phyloP scores from a whole-genome alignment of 2,113 vertebrate species.

The Glareola pratincola region DNA sequence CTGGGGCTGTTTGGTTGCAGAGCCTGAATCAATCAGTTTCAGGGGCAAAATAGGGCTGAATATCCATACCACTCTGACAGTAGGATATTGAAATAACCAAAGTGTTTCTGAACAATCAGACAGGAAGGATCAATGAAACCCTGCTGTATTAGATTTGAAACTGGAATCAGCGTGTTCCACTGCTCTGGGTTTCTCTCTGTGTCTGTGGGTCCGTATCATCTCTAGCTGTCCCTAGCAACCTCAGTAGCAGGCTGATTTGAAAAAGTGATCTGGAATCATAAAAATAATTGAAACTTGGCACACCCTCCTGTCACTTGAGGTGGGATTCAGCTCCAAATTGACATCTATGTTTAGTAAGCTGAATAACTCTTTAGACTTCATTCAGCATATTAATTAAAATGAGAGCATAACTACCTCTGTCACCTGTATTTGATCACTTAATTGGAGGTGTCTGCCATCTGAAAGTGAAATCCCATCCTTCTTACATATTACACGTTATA shows the following conservation, averaged over 20 bases:
- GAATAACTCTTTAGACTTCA: neutral
- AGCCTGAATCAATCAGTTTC: neutral
- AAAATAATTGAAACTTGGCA: neutral
- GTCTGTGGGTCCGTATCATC: neutral
- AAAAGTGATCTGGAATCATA: neutral
- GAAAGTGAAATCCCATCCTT: neutral
- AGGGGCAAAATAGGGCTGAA: neutral
- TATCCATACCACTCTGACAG: neutral
- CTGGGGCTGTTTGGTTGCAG: neutral
- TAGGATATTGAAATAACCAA: neutral
- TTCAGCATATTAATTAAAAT: neutral
- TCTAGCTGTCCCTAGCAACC: neutral
- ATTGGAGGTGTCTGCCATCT: neutral
- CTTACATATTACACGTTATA: neutral
- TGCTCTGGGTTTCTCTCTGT: neutral
- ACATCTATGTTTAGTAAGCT: neutral
- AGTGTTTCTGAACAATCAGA: neutral
- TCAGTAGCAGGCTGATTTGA: neutral
- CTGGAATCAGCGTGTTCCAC: neutral
- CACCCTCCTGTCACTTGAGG: neutral
- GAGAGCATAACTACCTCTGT: neutral
- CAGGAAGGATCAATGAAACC: neutral
- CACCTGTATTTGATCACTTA: neutral
- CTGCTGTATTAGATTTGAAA: neutral
- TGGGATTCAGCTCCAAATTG: neutral